A percentile compares a stretch with the other conserved stretches of the same genome.
Evolutionary conservation across 2,113 vertebrate genomes (phyloP).

Genomic region (Spea bombifrons): DNA sequence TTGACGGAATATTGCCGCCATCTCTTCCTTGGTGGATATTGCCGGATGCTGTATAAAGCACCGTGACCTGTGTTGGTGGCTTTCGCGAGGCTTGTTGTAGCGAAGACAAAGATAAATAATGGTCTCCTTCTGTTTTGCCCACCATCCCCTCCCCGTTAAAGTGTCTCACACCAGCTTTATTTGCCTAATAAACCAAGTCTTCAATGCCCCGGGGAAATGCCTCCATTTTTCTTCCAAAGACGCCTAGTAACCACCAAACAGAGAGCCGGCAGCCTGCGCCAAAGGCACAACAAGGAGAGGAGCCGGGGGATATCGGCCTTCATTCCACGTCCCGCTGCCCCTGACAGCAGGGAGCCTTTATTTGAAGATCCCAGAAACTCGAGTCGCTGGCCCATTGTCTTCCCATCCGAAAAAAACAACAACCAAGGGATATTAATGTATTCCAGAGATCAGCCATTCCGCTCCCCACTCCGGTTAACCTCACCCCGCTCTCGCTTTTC

Average conservation of each 20-base stretch:
- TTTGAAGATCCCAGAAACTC: slow-evolving; percentile 99
- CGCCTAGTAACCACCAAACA: slow-evolving; percentile 93
- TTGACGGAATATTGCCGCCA: too few relatives aligned
- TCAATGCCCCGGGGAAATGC: slow-evolving; percentile 73
- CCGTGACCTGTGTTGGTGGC: background rate
- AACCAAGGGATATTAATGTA: slow-evolving; percentile 89
- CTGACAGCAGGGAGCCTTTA: slow-evolving; percentile 93
- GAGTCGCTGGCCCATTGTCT: slow-evolving; percentile 89
- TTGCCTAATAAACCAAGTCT: slow-evolving; percentile 83
- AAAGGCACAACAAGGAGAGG: slow-evolving; percentile 90
- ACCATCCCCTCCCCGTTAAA: slow-evolving; percentile 19
- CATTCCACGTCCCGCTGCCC: slow-evolving; percentile 93
- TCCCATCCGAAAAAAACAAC: slow-evolving; percentile 72
- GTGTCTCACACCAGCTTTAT: slow-evolving; percentile 71
- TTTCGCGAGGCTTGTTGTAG: slow-evolving; percentile 2
- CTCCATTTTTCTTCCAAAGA: slow-evolving; percentile 76
- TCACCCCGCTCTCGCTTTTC: slow-evolving; percentile 57
- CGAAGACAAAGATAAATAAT: slow-evolving; percentile 24
- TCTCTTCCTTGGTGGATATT: too few relatives aligned
- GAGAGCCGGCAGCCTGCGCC: slow-evolving; percentile 82
- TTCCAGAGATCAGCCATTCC: slow-evolving; percentile 76
- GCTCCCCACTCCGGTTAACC: slow-evolving; percentile 57
- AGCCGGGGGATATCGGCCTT: slow-evolving; percentile 91
- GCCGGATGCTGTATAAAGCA: background rate
- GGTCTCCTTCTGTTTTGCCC: background rate